Percentiles rank a stretch among this genome's conserved stretches.
These are phyloP conservation scores for Monochamus saltuarius DNA, from an alignment of 1,140 invertebrate species.

Conservation along the genomic window DNA sequence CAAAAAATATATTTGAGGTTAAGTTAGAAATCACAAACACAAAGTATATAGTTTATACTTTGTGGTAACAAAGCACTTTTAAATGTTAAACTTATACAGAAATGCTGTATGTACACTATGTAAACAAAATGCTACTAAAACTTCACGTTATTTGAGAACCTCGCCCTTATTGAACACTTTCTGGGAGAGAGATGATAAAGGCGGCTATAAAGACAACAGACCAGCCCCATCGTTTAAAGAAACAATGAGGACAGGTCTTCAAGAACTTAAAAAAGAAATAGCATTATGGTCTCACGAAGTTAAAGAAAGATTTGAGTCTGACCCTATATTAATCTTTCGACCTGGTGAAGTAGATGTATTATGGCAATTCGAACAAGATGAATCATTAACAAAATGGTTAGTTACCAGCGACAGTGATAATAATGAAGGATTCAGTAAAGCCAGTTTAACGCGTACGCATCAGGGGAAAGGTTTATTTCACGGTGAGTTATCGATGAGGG, in stretches of 20 bases:
- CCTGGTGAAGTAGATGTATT: conserved; percentile 63
- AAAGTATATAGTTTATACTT: too few relatives aligned
- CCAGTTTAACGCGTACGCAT: conserved; percentile 63
- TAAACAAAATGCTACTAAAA: conserved; percentile 2
- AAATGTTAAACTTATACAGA: neutral
- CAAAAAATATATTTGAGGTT: too few relatives aligned
- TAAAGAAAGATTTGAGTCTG: conserved; percentile 58
- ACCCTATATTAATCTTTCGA: conserved; percentile 11
- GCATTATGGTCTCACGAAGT: conserved; percentile 68
- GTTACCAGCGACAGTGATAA: conserved; percentile 77
- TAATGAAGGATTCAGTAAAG: conserved; percentile 75
- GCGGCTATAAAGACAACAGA: conserved; percentile 59
- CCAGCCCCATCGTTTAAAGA: conserved; percentile 54
- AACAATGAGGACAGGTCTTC: conserved; percentile 61
- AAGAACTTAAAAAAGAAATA: conserved; percentile 67
- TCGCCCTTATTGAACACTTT: conserved; percentile 29
- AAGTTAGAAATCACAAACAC: too few relatives aligned
- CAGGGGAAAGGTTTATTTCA: conserved; percentile 74
- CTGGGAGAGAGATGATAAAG: conserved; percentile 58
- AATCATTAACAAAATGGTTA: conserved; percentile 71
- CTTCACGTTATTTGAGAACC: conserved; percentile 6
- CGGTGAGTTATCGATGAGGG: conserved; percentile 60
- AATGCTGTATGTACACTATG: neutral
- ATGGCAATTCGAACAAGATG: conserved; percentile 66
- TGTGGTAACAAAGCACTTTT: too few relatives aligned